phyloP scores from a whole-genome alignment of 2,113 vertebrate genomes.

The Ceyx margarethae region DNA sequence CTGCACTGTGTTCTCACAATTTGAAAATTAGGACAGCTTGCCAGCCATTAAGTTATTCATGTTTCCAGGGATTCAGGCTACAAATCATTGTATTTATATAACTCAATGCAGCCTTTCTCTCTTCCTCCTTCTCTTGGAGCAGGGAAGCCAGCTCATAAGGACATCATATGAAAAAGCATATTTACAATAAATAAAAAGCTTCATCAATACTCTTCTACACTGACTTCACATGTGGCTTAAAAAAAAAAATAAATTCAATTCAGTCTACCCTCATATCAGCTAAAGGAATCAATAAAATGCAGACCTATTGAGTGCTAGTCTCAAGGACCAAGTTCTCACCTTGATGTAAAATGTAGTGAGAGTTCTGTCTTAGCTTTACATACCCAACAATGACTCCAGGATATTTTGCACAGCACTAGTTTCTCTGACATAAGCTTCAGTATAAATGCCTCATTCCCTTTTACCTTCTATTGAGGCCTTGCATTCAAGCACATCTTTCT shows the following conservation, averaged over 20 bases:
- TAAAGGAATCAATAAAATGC: background rate
- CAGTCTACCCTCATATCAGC: background rate
- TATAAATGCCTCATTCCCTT: background rate
- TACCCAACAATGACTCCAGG: background rate
- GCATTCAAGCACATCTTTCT: background rate
- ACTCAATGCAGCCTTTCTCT: background rate
- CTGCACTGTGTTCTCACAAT: background rate
- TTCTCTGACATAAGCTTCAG: background rate
- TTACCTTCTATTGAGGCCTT: background rate
- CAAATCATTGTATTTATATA: background rate
- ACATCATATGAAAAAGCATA: background rate
- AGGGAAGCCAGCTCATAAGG: background rate
- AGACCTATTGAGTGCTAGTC: background rate
- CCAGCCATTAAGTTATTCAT: background rate
- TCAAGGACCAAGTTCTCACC: background rate
- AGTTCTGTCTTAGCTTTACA: background rate
- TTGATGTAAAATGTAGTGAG: background rate
- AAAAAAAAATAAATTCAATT: background rate
- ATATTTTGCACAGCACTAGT: background rate
- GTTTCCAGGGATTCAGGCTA: background rate
- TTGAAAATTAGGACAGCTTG: background rate
- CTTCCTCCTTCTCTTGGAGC: background rate
- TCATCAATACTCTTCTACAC: background rate
- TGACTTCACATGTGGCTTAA: background rate
- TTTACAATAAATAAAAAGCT: background rate